phyloP scores from a whole-genome alignment of 2,797 vertebrate genomes.

The Enteromius unitaeniatus region DNA sequence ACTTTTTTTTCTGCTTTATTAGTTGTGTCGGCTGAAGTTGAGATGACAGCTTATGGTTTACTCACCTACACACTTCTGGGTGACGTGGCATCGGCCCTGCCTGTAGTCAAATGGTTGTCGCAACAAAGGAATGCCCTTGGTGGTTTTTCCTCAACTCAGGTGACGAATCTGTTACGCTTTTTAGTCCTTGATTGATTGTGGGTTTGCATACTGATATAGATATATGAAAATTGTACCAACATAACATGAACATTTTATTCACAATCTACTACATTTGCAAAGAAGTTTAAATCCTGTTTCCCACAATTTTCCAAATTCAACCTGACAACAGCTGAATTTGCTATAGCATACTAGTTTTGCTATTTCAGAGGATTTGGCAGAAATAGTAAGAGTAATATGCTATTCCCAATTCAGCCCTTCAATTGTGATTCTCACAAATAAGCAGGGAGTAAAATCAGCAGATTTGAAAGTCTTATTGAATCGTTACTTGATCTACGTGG shows the following conservation, averaged over 20 bases:
- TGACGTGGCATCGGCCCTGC: constrained; percentile 88
- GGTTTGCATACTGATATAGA: too few species aligned
- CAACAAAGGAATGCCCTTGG: constrained; percentile 91
- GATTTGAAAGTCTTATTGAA: not conserved
- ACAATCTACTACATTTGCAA: not conserved
- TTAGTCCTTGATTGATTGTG: not conserved
- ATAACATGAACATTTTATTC: too few species aligned
- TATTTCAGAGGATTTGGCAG: too few species aligned
- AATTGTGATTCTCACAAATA: not conserved
- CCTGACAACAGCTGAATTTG: not conserved
- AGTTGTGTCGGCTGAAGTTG: constrained; percentile 95
- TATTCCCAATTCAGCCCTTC: not conserved
- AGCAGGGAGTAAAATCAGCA: not conserved
- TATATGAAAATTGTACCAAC: too few species aligned
- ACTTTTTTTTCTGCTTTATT: constrained; percentile 39
- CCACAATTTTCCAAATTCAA: not conserved
- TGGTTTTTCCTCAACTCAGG: constrained; percentile 95
- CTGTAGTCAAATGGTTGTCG: constrained; percentile 94
- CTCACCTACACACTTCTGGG: constrained; percentile 89
- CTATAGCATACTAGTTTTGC: not conserved
- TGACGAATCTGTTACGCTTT: constrained; percentile 51
- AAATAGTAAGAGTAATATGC: not conserved
- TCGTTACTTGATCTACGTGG: not conserved
- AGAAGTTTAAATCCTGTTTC: not conserved
- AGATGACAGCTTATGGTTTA: constrained; percentile 93